phyloP scores from a whole-genome alignment of 2,888 invertebrate genomes.

The Erebia aethiops region DNA sequence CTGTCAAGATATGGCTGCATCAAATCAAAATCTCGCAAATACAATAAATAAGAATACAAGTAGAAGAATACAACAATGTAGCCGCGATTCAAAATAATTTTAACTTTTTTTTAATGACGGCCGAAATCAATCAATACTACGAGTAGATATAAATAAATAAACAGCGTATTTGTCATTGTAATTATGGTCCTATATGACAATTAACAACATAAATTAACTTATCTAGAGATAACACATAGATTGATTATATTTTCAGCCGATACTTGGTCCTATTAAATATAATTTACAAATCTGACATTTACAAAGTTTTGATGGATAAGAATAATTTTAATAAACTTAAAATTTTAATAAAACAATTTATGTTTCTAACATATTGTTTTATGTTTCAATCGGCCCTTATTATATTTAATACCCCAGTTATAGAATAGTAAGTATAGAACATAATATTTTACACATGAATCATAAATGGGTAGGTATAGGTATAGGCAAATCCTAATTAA shows the following conservation, averaged over 20 bases:
- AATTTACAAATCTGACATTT: not conserved
- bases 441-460: not conserved
- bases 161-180: too few relatives aligned
- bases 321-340: not conserved
- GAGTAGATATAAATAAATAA: too few relatives aligned
- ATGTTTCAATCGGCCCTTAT: not conserved
- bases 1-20: not conserved
- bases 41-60: too few relatives aligned
- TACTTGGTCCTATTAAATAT: too few relatives aligned
- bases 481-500: constrained; percentile 11
- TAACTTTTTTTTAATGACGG: too few relatives aligned
- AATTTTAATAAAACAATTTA: too few relatives aligned
- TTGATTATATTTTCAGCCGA: too few relatives aligned
- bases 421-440: not conserved
- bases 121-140: too few relatives aligned
- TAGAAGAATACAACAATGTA: not conserved
- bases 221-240: too few relatives aligned
- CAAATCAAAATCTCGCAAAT: not conserved
- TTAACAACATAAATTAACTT: too few relatives aligned
- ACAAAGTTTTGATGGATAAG: not conserved
- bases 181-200: too few relatives aligned
- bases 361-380: not conserved
- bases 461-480: not conserved
- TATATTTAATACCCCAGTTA: constrained; percentile 1
- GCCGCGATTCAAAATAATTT: too few relatives aligned